These are phyloP conservation scores for Macaca nemestrina DNA, from an alignment of 2,113 vertebrate genomes.

Conservation along the genomic window DNA sequence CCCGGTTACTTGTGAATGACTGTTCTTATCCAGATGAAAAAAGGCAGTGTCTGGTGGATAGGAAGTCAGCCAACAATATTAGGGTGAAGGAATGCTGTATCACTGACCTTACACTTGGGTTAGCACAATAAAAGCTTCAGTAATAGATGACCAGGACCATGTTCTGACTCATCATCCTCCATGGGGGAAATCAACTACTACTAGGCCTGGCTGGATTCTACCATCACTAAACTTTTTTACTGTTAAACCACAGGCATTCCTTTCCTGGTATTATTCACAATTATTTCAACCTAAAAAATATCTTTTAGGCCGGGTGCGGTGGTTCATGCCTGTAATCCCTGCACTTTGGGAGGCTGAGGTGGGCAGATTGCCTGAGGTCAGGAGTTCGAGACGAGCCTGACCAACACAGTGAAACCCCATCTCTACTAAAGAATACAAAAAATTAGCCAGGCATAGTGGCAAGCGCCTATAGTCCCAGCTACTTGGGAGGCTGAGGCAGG, in stretches of 20 bases:
- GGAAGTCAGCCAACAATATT: neutral
- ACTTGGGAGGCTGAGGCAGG: too few relatives aligned
- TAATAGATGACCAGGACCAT: too few relatives aligned
- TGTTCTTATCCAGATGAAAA: neutral
- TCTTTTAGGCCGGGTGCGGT: neutral
- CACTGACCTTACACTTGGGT: neutral
- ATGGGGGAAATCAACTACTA: neutral
- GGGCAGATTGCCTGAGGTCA: too few relatives aligned
- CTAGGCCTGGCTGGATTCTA: neutral
- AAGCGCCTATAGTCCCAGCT: too few relatives aligned
- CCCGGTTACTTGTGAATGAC: neutral
- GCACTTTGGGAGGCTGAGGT: too few relatives aligned
- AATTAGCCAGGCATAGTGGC: too few relatives aligned
- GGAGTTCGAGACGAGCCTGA: too few relatives aligned
- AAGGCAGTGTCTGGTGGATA: neutral
- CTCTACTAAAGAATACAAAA: too few relatives aligned
- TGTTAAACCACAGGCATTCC: neutral
- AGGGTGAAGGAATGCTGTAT: neutral
- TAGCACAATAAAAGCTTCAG: neutral
- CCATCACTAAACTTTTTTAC: neutral
- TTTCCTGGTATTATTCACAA: neutral
- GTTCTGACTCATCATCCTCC: neutral
- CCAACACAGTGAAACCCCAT: too few relatives aligned
- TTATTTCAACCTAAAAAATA: neutral
- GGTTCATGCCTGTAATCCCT: too few relatives aligned